Evolutionary conservation across 2,113 vertebrate species (phyloP), one percentile per base, ranked within the genome.

Genomic region (Syngnathoides biaculeatus): DNA sequence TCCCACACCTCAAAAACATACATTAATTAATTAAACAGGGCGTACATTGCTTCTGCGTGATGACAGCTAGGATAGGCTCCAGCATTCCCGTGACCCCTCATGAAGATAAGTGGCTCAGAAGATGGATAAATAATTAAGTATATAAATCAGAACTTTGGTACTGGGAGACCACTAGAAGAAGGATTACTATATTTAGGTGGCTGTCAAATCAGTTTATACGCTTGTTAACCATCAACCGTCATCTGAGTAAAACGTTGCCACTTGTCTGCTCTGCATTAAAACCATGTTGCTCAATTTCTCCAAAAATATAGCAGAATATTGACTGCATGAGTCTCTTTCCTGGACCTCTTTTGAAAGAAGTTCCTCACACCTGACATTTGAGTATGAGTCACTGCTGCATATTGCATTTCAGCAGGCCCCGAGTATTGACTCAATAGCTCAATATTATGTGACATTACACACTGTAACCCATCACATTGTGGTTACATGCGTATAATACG

Each of bases 401-500:
- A 66, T 38, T 22, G 26, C 58, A 39, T 55, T 40, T 5, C 5
- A 45, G 39, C 26, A 24, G 30, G 30, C 30, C 30, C 6, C 56
- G 17, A 20, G 4, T 26, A 4, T 19, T 56, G 71, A 66, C 60
- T n/a, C n/a, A n/a, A n/a, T n/a, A 42, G 58, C 39, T 69, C 47
- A 27, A 26, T 63, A 39, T 30, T 12, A 4, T 47, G 47, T 68
- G 66, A 64, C 57, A 74, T 42, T 73, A 63, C 43, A 75, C 64
- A 69, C 22, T 11, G 11, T 14, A 55, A 26, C 22, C 11, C 22
- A 55, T 55, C 11, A 14, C 26, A n/a, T 17, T 47, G 43, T 56
- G 63, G 55, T 62, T 69, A 67, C 55, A 76, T 48, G 35, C 61
- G 60, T 60, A 22, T 52, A 38, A 69, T 74, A 30, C 52, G 63